These are phyloP conservation scores for Pseudococcus longispinus DNA, from an alignment of 2,888 invertebrate species.

Conservation along the genomic window DNA sequence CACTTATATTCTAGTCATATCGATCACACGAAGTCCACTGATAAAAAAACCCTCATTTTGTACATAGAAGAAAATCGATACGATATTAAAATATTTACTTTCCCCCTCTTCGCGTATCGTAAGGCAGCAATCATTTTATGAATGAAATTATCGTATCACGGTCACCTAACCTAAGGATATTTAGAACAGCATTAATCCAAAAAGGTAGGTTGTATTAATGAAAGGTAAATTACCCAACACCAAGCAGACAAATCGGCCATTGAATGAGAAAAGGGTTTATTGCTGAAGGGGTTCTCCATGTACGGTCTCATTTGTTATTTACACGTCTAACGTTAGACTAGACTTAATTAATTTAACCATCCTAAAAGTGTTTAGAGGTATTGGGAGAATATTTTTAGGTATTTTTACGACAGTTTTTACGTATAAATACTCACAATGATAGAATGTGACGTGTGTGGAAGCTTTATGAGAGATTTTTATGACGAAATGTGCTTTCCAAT, in stretches of 20 bases:
- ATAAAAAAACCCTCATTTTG: background rate
- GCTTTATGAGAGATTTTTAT: background rate
- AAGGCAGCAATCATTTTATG: background rate
- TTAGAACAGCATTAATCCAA: background rate
- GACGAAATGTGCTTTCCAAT: background rate
- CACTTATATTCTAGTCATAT: background rate
- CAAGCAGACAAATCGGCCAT: background rate
- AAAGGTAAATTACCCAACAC: background rate
- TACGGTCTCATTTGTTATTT: background rate
- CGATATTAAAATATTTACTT: background rate
- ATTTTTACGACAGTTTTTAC: background rate
- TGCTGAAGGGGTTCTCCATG: background rate
- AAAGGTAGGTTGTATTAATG: background rate
- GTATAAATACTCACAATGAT: background rate
- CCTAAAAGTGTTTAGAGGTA: background rate
- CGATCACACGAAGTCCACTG: background rate
- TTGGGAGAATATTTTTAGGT: background rate
- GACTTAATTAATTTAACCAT: background rate
- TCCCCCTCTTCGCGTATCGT: too few species aligned
- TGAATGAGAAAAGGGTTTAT: background rate
- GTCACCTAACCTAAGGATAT: background rate
- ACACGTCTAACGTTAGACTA: background rate
- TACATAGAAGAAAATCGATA: background rate
- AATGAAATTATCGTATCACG: background rate
- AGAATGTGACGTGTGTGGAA: background rate